Conservation (phyloP, 2,113 vertebrate species). For the Scytalopus superciliaris region DNA sequence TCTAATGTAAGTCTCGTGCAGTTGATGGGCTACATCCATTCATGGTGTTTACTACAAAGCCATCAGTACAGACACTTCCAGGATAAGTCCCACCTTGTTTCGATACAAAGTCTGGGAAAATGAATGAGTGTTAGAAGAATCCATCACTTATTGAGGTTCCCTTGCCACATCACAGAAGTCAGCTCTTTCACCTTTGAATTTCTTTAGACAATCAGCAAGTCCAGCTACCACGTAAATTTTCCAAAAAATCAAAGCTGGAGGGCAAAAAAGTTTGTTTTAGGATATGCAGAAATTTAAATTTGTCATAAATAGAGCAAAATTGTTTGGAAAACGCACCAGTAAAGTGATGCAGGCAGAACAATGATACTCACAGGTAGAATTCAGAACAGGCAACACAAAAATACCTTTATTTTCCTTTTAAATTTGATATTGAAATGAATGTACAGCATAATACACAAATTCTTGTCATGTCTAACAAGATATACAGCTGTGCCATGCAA, state of each 20-base stretch:
- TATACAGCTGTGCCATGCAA: not conserved
- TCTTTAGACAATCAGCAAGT: not conserved
- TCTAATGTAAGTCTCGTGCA: not conserved
- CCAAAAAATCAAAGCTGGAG: not conserved
- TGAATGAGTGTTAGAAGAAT: not conserved
- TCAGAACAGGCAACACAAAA: not conserved
- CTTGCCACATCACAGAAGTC: not conserved
- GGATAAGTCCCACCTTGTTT: not conserved
- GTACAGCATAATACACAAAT: not conserved
- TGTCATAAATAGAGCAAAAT: not conserved
- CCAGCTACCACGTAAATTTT: not conserved
- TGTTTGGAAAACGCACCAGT: not conserved
- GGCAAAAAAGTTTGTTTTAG: not conserved
- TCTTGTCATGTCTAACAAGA: not conserved
- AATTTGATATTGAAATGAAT: not conserved
- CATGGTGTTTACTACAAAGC: not conserved
- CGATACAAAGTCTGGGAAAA: not conserved
- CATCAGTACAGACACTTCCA: not conserved
- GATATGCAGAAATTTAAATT: not conserved
- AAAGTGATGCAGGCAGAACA: not conserved
- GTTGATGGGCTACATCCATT: not conserved
- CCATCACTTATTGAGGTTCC: not conserved
- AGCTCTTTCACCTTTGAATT: not conserved
- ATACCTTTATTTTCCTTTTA: not conserved
- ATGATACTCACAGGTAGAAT: not conserved